Base-by-base conservation (phyloP, 2,797 vertebrate species). In the Cossypha polioptera region DNA sequence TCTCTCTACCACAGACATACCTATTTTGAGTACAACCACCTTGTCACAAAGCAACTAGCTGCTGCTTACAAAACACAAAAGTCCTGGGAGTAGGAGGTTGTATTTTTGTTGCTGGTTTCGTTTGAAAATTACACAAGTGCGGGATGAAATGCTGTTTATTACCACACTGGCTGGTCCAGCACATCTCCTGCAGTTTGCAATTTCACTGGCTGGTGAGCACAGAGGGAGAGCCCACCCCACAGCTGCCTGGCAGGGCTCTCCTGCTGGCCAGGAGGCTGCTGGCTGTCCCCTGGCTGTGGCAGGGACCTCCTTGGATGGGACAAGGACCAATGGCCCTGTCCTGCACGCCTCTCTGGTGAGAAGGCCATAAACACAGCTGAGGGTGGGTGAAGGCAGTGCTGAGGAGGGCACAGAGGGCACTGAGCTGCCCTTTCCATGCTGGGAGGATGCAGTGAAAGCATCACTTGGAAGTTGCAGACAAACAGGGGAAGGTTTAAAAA, bases 71-170 rank as follows among this genome's bases (percentile, higher is more conserved):
- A 93, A 95, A 84, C 86, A 94, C 25, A 7, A 7, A 86, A 81
- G 73, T 73, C 74, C 58, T 78, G 63, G 47, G 92, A 90, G 90
- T 86, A 85, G 94, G 85, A 95, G 92, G 95, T 35, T 95, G 92
- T 88, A 90, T 94, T 95, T 95, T 90, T 67, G 83, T 75, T 53
- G 36, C 36, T 66, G 33, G 36, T 79, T 90, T 90, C 9, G 8
- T 68, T 10, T 35, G 40, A 87, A 89, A 92, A 87, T 68, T 66
- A 74, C 5, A 4, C 55, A 73, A 86, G 19, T 67, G 22, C 58
- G 72, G 69, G 51, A 69, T 42, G 59, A 92, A 88, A 51, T 18
- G 24, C 21, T 58, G 54, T 90, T 90, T 90, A 69, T 43, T 29
- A 43, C 47, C 76, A 55, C 26, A 1, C 7, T 28, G 36, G 26